Conservation (phyloP, 2,797 vertebrate species). For the Cyprinella venusta region DNA sequence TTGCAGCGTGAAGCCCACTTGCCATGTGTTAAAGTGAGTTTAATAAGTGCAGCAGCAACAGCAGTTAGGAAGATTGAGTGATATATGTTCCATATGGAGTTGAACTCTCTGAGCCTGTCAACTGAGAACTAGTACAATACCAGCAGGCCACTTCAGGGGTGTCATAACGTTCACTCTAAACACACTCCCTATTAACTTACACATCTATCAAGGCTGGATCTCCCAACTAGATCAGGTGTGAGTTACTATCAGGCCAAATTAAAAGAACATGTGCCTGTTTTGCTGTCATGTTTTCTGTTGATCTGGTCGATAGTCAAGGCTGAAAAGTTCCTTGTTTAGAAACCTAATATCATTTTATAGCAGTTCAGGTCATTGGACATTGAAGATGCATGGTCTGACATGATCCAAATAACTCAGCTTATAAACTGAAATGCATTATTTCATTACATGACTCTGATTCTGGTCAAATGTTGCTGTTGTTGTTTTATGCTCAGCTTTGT, state of each 20-base stretch:
- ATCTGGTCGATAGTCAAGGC: neutral
- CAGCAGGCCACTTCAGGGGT: slow-evolving; percentile 33
- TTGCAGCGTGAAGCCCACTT: slow-evolving; percentile 39
- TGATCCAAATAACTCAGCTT: neutral
- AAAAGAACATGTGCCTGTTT: slow-evolving; percentile 6
- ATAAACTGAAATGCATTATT: neutral
- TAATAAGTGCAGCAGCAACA: slow-evolving; percentile 48
- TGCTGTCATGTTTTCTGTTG: slow-evolving; percentile 12
- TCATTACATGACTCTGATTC: neutral
- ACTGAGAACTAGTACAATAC: slow-evolving; percentile 34
- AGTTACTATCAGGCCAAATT: neutral
- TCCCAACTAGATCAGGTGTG: slow-evolving; percentile 21
- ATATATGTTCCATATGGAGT: slow-evolving; percentile 53
- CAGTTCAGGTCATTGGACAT: neutral
- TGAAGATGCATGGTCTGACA: neutral
- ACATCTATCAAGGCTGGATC: slow-evolving; percentile 33
- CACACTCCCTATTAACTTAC: slow-evolving; percentile 35
- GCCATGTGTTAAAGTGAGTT: slow-evolving; percentile 46
- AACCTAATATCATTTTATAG: neutral
- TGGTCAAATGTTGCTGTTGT: neutral
- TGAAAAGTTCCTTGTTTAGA: neutral
- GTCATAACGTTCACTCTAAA: slow-evolving; percentile 41
- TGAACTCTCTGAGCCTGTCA: slow-evolving; percentile 40
- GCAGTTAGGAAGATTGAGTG: slow-evolving; percentile 50
- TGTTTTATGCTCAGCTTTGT: neutral